Conservation (phyloP, 1,140 invertebrate species). For the Zaprionus capensis region DNA sequence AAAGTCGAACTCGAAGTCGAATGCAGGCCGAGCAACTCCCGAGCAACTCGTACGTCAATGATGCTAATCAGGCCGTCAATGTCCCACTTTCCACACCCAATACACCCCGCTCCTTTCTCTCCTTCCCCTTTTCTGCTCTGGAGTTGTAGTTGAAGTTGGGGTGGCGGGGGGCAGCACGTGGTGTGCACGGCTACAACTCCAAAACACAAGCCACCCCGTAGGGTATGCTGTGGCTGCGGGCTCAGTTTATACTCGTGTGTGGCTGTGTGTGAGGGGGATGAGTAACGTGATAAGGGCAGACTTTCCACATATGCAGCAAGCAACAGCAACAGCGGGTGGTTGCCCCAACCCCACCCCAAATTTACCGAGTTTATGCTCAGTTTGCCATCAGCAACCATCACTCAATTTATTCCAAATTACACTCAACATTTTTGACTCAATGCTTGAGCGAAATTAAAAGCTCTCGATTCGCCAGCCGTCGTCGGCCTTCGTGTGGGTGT, state of each 20-base stretch:
- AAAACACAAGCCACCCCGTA: constrained; percentile 70
- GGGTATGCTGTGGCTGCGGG: constrained; percentile 34
- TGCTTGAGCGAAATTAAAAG: constrained; percentile 56
- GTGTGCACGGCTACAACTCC: constrained; percentile 67
- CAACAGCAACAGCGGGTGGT: constrained; percentile 15
- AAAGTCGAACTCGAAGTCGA: constrained; percentile 36
- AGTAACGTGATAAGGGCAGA: constrained; percentile 41
- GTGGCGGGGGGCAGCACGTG: constrained; percentile 57
- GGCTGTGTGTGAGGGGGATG: constrained; percentile 19
- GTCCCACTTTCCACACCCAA: constrained; percentile 32
- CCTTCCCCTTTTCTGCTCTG: background rate
- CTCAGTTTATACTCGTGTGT: background rate
- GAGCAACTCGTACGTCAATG: constrained; percentile 64
- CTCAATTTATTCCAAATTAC: constrained; percentile 24
- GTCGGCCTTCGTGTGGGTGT: constrained; percentile 54
- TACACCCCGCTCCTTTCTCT: background rate
- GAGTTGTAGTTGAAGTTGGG: constrained; percentile 39
- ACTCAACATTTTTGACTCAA: constrained; percentile 48
- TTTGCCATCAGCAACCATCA: constrained; percentile 11
- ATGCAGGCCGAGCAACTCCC: constrained; percentile 58
- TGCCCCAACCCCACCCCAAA: background rate
- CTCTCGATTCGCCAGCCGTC: constrained; percentile 67
- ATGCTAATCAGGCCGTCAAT: constrained; percentile 67
- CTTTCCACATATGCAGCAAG: background rate
- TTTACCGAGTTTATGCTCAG: constrained; percentile 8